phyloP scores from a whole-genome alignment of 2,113 vertebrate genomes.

The Pyrgilauda ruficollis region DNA sequence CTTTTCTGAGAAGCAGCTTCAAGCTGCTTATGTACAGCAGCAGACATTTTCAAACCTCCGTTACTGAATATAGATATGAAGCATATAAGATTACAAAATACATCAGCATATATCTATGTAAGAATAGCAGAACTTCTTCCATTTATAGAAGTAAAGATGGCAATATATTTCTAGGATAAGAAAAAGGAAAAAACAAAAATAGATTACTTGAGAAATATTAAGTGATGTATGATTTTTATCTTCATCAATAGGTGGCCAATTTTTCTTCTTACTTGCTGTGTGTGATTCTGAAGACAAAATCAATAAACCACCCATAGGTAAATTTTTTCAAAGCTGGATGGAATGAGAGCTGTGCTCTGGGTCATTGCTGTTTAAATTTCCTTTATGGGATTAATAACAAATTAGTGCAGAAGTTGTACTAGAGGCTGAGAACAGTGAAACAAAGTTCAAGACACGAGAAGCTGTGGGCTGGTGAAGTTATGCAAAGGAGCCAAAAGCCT shows the following conservation, averaged over 20 bases:
- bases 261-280: neutral
- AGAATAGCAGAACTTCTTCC: slow-evolving; percentile 9
- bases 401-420: neutral
- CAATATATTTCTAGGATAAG: neutral
- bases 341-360: accelerated
- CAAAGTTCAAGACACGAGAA: neutral
- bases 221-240: neutral
- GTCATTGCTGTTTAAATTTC: neutral
- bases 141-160: neutral
- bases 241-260: neutral
- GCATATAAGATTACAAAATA: neutral
- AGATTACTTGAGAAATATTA: neutral
- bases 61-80: slow-evolving; percentile 14
- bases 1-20: neutral
- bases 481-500: neutral
- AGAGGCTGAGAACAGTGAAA: neutral
- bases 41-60: neutral
- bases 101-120: slow-evolving; percentile 3
- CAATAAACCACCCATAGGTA: neutral
- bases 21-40: neutral
- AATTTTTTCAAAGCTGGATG: neutral
- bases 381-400: neutral
- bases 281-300: neutral
- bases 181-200: slow-evolving; percentile 10
- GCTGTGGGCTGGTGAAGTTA: neutral